Conservation (phyloP, 2,797 vertebrate species). For the Hydrocynus forskahlii region DNA sequence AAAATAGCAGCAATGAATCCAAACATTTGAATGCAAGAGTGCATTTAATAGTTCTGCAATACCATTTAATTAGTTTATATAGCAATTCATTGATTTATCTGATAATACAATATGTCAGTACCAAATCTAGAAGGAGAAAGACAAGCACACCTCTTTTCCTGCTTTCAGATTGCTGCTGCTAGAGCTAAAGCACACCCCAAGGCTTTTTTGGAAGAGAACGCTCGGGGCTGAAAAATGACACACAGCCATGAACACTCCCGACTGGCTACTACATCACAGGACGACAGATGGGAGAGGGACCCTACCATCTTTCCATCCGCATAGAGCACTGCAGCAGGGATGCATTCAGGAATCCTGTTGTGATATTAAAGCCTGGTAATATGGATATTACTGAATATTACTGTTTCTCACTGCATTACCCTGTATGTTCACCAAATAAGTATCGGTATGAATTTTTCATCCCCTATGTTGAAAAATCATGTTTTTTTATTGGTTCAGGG, state of each 20-base stretch:
- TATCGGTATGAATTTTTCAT: constrained; percentile 1
- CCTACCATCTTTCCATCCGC: constrained; percentile 14
- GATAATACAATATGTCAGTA: not conserved
- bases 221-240: constrained; percentile 14
- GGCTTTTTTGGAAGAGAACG: constrained; percentile 5
- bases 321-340: not conserved
- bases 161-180: constrained; percentile 1
- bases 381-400: constrained; percentile 4
- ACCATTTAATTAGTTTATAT: too few species aligned
- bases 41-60: not conserved
- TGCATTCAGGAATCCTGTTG: constrained; percentile 7
- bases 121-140: not conserved
- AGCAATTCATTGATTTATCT: not conserved
- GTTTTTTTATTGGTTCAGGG: not conserved
- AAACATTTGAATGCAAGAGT: not conserved
- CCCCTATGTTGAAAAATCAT: not conserved
- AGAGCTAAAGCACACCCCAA: not conserved
- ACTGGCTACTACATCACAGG: constrained; percentile 4
- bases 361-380: constrained; percentile 6
- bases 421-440: not conserved
- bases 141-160: not conserved
- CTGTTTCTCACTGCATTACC: not conserved
- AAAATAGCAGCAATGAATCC: not conserved
- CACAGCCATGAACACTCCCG: not conserved
- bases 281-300: constrained; percentile 24